phyloP scores from a whole-genome alignment of 1,140 invertebrate genomes.

The Rhizoglyphus robini region DNA sequence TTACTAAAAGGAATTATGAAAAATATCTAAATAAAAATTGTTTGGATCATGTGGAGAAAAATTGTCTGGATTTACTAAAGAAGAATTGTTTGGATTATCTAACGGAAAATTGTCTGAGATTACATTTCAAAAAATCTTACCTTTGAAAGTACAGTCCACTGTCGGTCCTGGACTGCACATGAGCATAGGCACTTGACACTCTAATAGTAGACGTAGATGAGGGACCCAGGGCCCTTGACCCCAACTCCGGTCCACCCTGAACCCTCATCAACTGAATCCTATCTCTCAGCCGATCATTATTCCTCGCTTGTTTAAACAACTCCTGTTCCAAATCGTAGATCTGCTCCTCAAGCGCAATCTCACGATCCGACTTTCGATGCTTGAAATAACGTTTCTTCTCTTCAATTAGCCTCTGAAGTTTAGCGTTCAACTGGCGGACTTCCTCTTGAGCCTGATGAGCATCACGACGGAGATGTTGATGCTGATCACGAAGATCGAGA shows the following conservation, averaged over 20 bases:
- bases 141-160: background rate
- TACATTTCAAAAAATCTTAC: too few relatives aligned
- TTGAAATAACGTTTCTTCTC: slow-evolving; percentile 18
- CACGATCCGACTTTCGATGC: background rate
- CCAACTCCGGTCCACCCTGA: too few relatives aligned
- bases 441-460: background rate
- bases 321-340: slow-evolving; percentile 13
- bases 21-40: too few relatives aligned
- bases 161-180: slow-evolving; percentile 6
- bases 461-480: slow-evolving; percentile 9
- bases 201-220: background rate
- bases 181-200: background rate
- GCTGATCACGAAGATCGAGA: slow-evolving; percentile 9
- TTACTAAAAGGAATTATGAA: too few relatives aligned
- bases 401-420: background rate
- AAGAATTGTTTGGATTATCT: too few relatives aligned
- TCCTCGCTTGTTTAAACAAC: background rate
- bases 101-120: too few relatives aligned
- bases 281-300: slow-evolving; percentile 10
- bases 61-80: too few relatives aligned
- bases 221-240: too few relatives aligned
- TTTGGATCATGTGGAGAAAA: too few relatives aligned
- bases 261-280: background rate
- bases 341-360: slow-evolving; percentile 10
- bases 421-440: background rate